Base-by-base conservation (phyloP, 2,113 vertebrate genomes). In the Seriola rivoliana region DNA sequence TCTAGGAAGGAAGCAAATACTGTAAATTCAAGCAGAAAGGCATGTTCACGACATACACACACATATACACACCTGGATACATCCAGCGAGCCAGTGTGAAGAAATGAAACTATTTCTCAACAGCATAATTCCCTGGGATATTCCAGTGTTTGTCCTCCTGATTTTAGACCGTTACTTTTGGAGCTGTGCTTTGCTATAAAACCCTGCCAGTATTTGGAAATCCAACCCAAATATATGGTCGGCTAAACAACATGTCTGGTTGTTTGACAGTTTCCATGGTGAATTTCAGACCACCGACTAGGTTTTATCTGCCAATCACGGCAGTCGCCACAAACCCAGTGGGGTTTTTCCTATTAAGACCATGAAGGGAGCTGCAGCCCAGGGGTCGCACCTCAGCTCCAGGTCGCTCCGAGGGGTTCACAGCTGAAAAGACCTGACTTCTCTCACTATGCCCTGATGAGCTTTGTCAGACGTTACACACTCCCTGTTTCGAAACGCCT, bases 201-300 rank as follows among this genome's bases (percentile, higher is more conserved):
- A 78, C 63, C 3, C 63, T 13, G 80, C 58, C 84, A 85, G 64
- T 62, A 69, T 80, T 80, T 76, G 25, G 67, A 82, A 82, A 78
- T 81, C 78, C 82, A 90, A 90, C 77, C 80, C 60, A 89, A 88
- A 85, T 82, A 80, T 70, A 77, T 44, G 66, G 68, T 73, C 12
- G 5, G 58, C 69, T 62, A 83, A 88, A 85, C 83, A 85, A 71
- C 64, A 48, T 12, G 71, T 84, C 81, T 86, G 80, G 14, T 67
- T 90, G 85, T 91, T 90, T 91, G 78, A 84, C 80, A 85, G 91
- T 87, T 90, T 62, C 83, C 79, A 84, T 81, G 85, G 81, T 84
- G 73, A 80, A 67, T 58, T 57, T 73, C 73, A 69, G 73, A 80
- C 74, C 69, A 72, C 79, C 42, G 19, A 65, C 17, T 71, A 12